phyloP scores from a whole-genome alignment of 1,140 invertebrate genomes.

The Penaeus chinensis region DNA sequence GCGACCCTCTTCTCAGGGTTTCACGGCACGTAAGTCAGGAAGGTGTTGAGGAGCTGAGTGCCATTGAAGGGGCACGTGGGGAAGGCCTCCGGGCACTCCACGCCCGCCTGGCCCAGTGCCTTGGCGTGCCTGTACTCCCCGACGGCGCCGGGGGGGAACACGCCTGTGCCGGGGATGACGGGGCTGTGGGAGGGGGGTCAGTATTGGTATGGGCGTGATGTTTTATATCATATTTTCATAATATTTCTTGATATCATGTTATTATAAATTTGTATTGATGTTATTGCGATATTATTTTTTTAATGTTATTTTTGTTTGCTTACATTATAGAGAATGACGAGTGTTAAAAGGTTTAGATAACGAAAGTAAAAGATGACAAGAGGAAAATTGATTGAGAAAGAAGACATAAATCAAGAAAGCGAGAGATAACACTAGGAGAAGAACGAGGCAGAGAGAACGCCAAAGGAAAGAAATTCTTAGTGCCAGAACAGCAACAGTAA shows the following conservation, averaged over 20 bases:
- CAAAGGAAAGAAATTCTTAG: too few species aligned
- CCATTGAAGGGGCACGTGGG: slow-evolving; percentile 23
- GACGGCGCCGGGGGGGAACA: not conserved
- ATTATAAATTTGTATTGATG: not conserved
- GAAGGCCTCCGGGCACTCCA: slow-evolving; percentile 22
- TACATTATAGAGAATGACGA: too few species aligned
- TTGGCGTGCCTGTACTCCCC: slow-evolving; percentile 27
- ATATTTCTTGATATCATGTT: not conserved
- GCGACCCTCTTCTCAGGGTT: not conserved
- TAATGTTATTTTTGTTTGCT: too few species aligned
- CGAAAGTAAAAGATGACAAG: too few species aligned
- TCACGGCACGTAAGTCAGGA: slow-evolving; percentile 32
- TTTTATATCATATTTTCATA: not conserved
- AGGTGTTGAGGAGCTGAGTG: slow-evolving; percentile 28
- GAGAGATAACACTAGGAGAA: too few species aligned
- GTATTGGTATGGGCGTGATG: not conserved
- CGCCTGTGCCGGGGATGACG: not conserved
- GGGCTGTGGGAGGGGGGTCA: not conserved
- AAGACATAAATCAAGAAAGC: too few species aligned
- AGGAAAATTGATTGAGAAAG: too few species aligned
- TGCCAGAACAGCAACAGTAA: too few species aligned
- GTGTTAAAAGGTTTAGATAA: too few species aligned
- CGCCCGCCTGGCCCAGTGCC: not conserved
- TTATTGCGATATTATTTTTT: too few species aligned
- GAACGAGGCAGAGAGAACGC: too few species aligned